Evolutionary conservation across 2,113 vertebrate genomes (phyloP).

Genomic region (Cariama cristata): DNA sequence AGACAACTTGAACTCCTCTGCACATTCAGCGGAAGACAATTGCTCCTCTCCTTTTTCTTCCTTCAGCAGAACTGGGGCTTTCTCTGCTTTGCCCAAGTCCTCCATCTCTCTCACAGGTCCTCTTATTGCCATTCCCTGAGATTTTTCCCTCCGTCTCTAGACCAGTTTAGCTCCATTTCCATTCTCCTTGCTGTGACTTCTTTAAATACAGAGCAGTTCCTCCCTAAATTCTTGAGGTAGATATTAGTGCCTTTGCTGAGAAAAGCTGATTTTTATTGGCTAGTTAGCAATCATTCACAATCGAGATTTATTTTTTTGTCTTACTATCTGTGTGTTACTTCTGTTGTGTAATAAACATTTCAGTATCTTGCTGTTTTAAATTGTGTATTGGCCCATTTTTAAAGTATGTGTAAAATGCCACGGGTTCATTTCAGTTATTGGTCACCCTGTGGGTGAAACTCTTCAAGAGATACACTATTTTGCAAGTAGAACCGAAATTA

Average conservation of each 20-base stretch:
- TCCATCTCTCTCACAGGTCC: neutral
- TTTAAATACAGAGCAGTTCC: neutral
- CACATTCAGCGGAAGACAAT: neutral
- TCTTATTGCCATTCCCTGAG: neutral
- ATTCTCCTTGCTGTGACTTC: neutral
- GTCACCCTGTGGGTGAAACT: neutral
- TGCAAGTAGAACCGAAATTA: neutral
- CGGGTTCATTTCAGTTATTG: neutral
- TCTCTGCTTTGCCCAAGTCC: neutral
- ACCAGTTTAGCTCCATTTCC: neutral
- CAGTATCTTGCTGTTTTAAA: neutral
- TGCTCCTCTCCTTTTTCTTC: neutral
- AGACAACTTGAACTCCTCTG: neutral
- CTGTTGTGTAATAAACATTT: neutral
- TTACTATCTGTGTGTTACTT: neutral
- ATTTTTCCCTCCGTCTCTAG: neutral
- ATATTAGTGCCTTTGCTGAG: neutral
- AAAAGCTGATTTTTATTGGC: constrained; percentile 22
- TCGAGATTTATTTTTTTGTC: neutral
- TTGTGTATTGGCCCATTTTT: neutral
- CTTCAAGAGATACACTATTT: neutral
- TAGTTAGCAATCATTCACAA: neutral
- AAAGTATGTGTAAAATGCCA: neutral
- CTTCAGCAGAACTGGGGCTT: neutral
- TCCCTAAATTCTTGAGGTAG: neutral